Percentiles rank a stretch among this genome's conserved stretches.
Conservation (phyloP, 2,797 vertebrate genomes). For the Okamejei kenojei region DNA sequence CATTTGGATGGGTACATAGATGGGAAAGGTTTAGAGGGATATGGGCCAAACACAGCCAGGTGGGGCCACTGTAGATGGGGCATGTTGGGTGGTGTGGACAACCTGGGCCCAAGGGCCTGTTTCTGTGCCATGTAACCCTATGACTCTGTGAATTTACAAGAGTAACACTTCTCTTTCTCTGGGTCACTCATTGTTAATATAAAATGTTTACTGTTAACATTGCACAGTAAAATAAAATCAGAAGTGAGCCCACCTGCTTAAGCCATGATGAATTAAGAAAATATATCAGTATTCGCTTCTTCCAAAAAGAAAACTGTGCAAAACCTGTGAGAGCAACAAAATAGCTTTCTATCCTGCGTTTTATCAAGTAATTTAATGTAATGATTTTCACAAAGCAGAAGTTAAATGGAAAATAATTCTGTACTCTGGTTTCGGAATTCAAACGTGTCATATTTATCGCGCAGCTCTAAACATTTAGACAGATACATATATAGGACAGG, state of each 20-base stretch:
- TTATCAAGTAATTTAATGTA: conserved; percentile 88
- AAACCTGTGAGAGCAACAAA: conserved; percentile 73
- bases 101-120: too few species aligned
- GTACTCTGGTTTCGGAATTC: conserved; percentile 59
- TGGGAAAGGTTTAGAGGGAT: too few species aligned
- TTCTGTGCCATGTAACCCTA: too few species aligned
- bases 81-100: too few species aligned
- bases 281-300: conserved; percentile 60
- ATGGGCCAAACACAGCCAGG: too few species aligned
- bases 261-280: conserved; percentile 67
- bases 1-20: too few species aligned
- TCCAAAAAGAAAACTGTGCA: conserved; percentile 71
- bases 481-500: too few species aligned
- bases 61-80: too few species aligned
- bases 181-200: conserved; percentile 46
- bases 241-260: conserved; percentile 42
- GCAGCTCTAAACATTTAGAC: conserved; percentile 40
- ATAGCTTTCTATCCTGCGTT: conserved; percentile 65
- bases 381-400: conserved; percentile 81
- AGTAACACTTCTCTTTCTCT: conserved; percentile 1
- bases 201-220: conserved; percentile 72
- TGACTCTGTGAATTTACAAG: neutral
- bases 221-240: conserved; percentile 48
- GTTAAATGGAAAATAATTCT: conserved; percentile 67
- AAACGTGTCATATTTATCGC: conserved; percentile 53